Conservation (phyloP, 2,113 vertebrate genomes). For the Mirza zaza region DNA sequence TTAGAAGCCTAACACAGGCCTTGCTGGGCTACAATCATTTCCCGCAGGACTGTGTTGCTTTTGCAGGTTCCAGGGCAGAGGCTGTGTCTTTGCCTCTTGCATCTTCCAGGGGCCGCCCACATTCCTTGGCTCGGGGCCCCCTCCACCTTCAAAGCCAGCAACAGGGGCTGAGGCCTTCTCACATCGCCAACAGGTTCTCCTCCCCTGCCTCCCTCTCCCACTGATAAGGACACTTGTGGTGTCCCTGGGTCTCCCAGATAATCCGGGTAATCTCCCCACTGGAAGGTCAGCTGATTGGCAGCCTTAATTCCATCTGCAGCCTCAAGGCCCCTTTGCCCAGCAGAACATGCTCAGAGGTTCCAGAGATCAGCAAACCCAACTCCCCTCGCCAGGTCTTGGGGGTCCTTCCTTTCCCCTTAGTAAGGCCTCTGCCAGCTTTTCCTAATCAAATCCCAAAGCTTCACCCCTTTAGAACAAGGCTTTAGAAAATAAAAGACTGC, state of each 20-base stretch:
- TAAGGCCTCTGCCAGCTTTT: neutral
- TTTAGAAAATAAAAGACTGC: neutral
- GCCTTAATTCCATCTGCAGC: neutral
- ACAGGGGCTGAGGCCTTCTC: neutral
- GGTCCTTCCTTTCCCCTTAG: neutral
- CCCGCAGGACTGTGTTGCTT: neutral
- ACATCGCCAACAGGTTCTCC: rapidly evolving
- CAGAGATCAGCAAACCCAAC: neutral
- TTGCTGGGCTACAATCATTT: neutral
- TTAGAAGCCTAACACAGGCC: neutral
- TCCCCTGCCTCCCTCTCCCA: neutral
- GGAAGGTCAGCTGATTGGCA: neutral
- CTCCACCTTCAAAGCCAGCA: neutral
- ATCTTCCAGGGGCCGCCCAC: neutral
- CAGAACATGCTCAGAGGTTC: neutral
- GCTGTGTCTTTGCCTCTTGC: neutral
- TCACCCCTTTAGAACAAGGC: neutral
- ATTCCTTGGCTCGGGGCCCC: neutral
- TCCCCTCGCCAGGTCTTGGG: neutral
- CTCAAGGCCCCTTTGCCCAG: neutral
- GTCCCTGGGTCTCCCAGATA: neutral
- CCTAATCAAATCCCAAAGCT: neutral
- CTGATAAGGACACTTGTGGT: neutral
- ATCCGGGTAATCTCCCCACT: neutral
- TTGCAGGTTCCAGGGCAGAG: neutral